phyloP scores from a whole-genome alignment of 23 tunicate genomes.

The Halocynthia aurantium region DNA sequence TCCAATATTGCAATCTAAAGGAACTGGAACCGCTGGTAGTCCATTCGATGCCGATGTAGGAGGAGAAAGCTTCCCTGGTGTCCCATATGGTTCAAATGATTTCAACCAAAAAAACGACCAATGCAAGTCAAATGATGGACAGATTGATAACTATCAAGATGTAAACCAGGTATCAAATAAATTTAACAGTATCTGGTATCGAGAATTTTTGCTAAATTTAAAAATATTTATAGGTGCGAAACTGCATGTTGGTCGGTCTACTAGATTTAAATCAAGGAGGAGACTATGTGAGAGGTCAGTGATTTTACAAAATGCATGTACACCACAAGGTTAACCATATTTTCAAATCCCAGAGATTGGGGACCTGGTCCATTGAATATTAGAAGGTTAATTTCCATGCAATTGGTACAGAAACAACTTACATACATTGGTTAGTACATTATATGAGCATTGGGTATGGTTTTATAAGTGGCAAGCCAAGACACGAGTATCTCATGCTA shows the following conservation, averaged over 20 bases:
- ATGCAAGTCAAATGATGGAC: conserved; percentile 33
- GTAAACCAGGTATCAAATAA: conserved; percentile 38
- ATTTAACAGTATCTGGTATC: not conserved
- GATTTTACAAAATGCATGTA: not conserved
- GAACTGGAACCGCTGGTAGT: conserved; percentile 81
- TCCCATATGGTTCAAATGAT: conserved; percentile 45
- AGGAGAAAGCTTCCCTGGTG: conserved; percentile 50
- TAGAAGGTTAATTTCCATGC: no score
- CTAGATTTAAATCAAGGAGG: conserved; percentile 84
- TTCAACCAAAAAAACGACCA: conserved; percentile 61
- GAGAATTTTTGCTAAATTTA: not conserved
- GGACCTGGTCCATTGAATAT: no score
- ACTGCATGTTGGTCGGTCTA: conserved; percentile 78
- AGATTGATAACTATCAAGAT: conserved; percentile 54
- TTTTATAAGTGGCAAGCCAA: no score
- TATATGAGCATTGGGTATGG: no score
- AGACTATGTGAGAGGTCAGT: conserved; percentile 83
- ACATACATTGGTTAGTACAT: no score
- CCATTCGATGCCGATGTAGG: conserved; percentile 37
- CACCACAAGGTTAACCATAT: no score
- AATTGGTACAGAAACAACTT: no score
- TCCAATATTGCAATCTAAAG: conserved; percentile 4
- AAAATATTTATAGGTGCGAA: conserved; percentile 53
- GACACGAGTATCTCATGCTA: no score
- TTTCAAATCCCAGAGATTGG: no score